phyloP scores from a whole-genome alignment of 2,113 vertebrate species.

The Garra rufa region DNA sequence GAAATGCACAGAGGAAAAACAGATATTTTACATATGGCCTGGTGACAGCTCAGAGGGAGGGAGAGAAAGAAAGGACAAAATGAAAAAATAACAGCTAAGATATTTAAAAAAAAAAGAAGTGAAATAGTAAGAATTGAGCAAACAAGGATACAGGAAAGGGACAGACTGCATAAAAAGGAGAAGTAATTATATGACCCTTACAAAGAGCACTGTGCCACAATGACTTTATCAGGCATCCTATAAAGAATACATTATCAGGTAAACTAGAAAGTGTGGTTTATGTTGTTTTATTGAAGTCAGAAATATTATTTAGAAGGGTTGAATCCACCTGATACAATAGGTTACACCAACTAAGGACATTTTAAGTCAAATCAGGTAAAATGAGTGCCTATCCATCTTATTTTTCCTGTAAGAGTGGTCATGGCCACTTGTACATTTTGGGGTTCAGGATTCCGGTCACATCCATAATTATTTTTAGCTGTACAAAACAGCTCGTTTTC shows the following conservation, averaged over 20 bases:
- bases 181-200: background rate
- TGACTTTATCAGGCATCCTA: background rate
- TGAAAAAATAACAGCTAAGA: slow-evolving; percentile 76
- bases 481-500: too few species aligned
- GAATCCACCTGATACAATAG: background rate
- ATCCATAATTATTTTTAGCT: too few species aligned
- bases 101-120: slow-evolving; percentile 51
- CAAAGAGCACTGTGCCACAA: background rate
- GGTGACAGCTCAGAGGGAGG: slow-evolving; percentile 67
- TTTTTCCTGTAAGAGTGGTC: too few species aligned
- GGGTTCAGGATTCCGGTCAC: too few species aligned
- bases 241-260: background rate
- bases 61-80: slow-evolving; percentile 56
- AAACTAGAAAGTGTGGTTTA: background rate
- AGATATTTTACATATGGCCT: slow-evolving; percentile 76
- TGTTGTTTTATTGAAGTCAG: background rate
- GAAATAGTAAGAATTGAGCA: slow-evolving; percentile 59
- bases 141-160: slow-evolving; percentile 1
- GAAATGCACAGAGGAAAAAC: slow-evolving; percentile 67
- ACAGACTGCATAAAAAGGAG: background rate
- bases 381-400: background rate
- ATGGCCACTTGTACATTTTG: too few species aligned
- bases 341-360: background rate
- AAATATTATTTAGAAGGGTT: background rate
- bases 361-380: background rate